Evolutionary conservation across 2,113 vertebrate genomes (phyloP).

Genomic region (Gobiocypris rarus): DNA sequence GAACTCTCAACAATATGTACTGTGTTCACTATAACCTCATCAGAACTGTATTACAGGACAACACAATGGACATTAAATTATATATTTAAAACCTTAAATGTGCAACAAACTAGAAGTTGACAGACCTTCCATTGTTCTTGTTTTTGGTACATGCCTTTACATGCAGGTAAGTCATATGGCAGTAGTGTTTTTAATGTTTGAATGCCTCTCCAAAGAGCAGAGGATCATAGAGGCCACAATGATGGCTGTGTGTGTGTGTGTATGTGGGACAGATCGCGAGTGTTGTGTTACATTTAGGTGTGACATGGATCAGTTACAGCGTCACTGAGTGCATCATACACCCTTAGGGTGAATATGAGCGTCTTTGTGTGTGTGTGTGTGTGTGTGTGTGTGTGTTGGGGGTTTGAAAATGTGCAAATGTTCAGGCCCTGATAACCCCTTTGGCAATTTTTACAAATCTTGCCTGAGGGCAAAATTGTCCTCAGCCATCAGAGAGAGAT

Average conservation of each 20-base stretch:
- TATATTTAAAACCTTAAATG: not conserved
- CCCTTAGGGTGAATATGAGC: constrained; percentile 11
- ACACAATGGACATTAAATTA: not conserved
- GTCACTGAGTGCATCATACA: constrained; percentile 43
- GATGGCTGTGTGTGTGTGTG: constrained; percentile 31
- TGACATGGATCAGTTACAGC: constrained; percentile 52
- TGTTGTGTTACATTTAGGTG: constrained; percentile 54
- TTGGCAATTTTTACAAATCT: constrained; percentile 51
- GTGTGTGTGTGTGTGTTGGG: constrained; percentile 40
- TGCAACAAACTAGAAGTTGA: not conserved
- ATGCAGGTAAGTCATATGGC: not conserved
- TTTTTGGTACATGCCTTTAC: not conserved
- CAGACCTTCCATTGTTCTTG: not conserved
- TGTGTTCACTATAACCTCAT: not conserved
- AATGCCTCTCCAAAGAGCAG: not conserved
- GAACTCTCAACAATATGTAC: not conserved
- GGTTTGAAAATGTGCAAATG: not conserved
- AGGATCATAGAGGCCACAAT: not conserved
- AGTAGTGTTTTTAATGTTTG: not conserved
- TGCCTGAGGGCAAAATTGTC: constrained; percentile 59
- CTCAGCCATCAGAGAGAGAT: constrained; percentile 53
- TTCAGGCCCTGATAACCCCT: constrained; percentile 38
- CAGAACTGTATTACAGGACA: not conserved
- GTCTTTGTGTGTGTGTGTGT: constrained; percentile 36
- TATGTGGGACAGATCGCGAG: constrained; percentile 30